These are phyloP conservation scores for Mythimna lalbum DNA, from an alignment of 2,888 invertebrate species.

Conservation along the genomic window DNA sequence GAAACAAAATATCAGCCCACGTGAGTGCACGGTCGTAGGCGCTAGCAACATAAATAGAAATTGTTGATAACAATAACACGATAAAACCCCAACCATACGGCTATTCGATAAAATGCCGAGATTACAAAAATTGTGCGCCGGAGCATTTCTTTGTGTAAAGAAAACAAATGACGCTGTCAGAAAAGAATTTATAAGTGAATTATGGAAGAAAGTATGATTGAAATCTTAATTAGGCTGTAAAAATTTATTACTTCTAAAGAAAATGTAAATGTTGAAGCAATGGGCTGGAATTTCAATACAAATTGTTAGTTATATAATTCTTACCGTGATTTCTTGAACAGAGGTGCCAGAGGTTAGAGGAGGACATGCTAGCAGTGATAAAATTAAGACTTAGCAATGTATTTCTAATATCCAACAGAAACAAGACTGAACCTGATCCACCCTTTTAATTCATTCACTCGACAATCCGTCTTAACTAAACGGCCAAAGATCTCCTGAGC, in stretches of 20 bases:
- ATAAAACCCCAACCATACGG: conserved; percentile 55
- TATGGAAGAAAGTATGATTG: conserved; percentile 50
- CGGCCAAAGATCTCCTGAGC: conserved; percentile 34
- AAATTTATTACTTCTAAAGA: conserved; percentile 18
- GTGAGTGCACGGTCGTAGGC: conserved; percentile 52
- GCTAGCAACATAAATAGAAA: conserved; percentile 62
- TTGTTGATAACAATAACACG: conserved; percentile 56
- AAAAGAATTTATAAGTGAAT: conserved; percentile 48
- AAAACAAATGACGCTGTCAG: conserved; percentile 52
- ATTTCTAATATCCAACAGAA: neutral
- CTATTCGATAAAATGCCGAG: conserved; percentile 58
- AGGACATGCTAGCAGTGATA: neutral
- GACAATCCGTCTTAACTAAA: conserved; percentile 16
- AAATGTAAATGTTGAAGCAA: conserved; percentile 5
- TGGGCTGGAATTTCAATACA: neutral
- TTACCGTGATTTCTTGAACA: too few relatives aligned
- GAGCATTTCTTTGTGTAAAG: conserved; percentile 47
- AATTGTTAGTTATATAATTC: neutral
- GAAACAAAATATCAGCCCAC: conserved; percentile 46
- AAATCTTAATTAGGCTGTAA: conserved; percentile 49
- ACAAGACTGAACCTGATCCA: neutral
- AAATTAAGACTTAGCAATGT: neutral
- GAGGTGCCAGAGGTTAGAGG: neutral
- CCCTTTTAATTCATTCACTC: conserved; percentile 5
- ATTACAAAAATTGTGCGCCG: conserved; percentile 60